Percentiles rank a stretch among this genome's conserved stretches.
Evolutionary conservation across 2,888 invertebrate species (phyloP).

Genomic region (Drosophila subquinaria): DNA sequence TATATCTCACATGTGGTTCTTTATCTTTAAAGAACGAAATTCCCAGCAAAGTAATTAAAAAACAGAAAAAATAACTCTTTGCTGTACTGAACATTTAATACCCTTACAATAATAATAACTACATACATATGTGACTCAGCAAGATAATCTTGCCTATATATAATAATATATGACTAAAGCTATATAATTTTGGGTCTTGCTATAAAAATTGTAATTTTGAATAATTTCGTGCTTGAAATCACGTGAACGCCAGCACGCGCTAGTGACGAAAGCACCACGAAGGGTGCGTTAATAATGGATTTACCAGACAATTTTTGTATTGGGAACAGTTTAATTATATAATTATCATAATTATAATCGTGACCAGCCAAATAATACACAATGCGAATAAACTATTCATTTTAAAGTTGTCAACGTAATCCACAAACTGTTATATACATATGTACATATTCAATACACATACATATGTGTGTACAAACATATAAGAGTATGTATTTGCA

Average conservation of each 20-base stretch:
- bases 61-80: background rate
- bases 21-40: background rate
- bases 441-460: background rate
- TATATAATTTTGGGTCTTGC: background rate
- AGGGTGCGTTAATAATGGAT: too few species aligned
- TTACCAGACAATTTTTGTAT: background rate
- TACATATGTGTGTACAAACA: background rate
- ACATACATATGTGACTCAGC: background rate
- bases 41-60: conserved; percentile 12
- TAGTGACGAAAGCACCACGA: too few species aligned
- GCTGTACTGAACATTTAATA: background rate
- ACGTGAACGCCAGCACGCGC: too few species aligned
- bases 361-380: conserved; percentile 31
- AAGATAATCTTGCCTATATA: background rate
- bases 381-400: background rate
- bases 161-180: background rate
- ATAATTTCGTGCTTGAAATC: background rate
- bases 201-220: background rate
- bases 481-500: background rate
- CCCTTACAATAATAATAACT: background rate
- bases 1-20: background rate
- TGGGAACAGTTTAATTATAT: background rate
- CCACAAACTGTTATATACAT: background rate
- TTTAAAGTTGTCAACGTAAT: background rate
- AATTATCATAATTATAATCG: conserved; percentile 23